A percentile compares a stretch with the other conserved stretches of the same genome.
These are phyloP conservation scores for Geococcyx californianus DNA, from an alignment of 2,113 vertebrate genomes.

Conservation along the genomic window DNA sequence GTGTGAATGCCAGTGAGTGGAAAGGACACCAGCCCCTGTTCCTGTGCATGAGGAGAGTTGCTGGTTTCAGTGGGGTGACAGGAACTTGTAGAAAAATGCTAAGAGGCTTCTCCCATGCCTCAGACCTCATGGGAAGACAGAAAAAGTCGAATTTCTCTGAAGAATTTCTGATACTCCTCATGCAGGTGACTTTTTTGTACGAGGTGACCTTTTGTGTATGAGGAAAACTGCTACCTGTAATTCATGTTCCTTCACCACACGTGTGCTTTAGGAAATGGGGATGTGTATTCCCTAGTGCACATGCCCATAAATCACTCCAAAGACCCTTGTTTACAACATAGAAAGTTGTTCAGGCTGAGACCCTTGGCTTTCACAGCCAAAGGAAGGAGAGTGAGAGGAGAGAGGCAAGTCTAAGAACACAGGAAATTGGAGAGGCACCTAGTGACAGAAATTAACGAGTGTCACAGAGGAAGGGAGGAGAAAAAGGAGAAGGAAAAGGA, in stretches of 20 bases:
- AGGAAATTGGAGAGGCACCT: background rate
- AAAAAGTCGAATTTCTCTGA: background rate
- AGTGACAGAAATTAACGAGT: background rate
- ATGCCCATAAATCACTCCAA: background rate
- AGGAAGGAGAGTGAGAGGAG: background rate
- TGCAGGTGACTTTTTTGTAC: background rate
- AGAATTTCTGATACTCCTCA: rapidly evolving
- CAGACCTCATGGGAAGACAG: background rate
- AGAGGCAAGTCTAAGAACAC: background rate
- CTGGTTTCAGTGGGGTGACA: background rate
- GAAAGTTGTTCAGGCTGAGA: background rate
- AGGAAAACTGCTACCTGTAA: background rate
- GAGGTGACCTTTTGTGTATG: background rate
- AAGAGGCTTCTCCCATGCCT: background rate
- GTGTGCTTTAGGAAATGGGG: background rate
- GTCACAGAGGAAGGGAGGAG: background rate
- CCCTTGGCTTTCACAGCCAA: background rate
- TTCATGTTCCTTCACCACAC: background rate
- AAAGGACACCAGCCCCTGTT: background rate
- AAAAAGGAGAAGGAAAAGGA: background rate
- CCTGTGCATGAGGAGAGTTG: background rate
- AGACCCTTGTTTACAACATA: background rate
- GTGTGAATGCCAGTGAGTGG: background rate
- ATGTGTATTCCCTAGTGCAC: background rate
- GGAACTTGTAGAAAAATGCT: background rate